A percentile compares a stretch with the other conserved stretches of the same genome.
phyloP scores from a whole-genome alignment of 2,888 invertebrate species.

The Ormyrus nitidulus region DNA sequence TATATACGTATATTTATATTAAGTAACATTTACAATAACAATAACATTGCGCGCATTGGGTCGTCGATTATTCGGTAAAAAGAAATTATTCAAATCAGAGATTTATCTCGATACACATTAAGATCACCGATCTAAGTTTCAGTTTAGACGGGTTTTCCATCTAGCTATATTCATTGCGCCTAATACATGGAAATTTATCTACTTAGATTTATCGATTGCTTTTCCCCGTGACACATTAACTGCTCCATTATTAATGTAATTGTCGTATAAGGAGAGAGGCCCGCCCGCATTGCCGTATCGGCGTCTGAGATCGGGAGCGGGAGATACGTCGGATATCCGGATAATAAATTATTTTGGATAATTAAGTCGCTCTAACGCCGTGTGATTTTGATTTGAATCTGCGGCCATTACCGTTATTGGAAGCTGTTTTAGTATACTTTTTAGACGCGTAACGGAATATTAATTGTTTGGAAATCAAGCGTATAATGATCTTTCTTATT shows the following conservation, averaged over 20 bases:
- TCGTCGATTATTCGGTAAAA: too few species aligned
- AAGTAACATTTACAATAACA: too few species aligned
- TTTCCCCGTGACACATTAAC: background rate
- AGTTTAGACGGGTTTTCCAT: too few species aligned
- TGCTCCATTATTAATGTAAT: conserved; percentile 17
- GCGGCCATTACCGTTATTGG: background rate
- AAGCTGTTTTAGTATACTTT: background rate
- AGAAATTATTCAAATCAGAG: too few species aligned
- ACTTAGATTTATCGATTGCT: too few species aligned
- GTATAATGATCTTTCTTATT: background rate
- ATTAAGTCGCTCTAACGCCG: conserved; percentile 13
- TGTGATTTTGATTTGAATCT: background rate
- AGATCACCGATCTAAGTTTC: too few species aligned
- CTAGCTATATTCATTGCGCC: too few species aligned
- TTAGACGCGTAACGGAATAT: background rate
- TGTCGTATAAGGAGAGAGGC: background rate
- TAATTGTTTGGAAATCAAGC: background rate
- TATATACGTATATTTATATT: too few species aligned
- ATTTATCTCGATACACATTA: too few species aligned
- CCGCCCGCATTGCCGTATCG: background rate
- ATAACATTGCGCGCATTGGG: too few species aligned
- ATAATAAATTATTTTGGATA: conserved; percentile 40
- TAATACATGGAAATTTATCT: too few species aligned
- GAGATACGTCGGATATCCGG: conserved; percentile 31
- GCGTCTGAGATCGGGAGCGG: conserved; percentile 15